phyloP scores from a whole-genome alignment of 2,888 invertebrate species.

The Diarsia dahlii region DNA sequence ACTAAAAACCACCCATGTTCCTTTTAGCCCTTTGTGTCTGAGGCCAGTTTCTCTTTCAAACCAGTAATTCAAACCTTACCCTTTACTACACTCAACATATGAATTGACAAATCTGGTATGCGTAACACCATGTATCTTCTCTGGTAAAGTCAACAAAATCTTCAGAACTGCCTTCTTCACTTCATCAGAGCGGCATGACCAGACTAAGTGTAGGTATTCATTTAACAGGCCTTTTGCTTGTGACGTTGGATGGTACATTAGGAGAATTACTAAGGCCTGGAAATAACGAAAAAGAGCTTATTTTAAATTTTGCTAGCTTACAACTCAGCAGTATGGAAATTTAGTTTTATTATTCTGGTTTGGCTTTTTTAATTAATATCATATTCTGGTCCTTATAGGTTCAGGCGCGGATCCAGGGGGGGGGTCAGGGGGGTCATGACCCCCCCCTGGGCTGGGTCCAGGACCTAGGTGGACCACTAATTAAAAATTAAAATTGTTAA shows the following conservation, averaged over 20 bases:
- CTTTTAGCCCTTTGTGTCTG: no score
- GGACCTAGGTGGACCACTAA: no score
- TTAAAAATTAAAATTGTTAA: no score
- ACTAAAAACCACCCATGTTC: no score
- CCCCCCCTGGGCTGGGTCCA: no score
- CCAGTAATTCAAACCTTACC: neutral
- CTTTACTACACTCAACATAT: slow-evolving; percentile 28
- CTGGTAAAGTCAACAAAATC: slow-evolving; percentile 77
- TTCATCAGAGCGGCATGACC: slow-evolving; percentile 79
- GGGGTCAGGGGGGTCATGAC: no score
- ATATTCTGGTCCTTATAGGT: no score
- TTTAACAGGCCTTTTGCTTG: slow-evolving; percentile 77
- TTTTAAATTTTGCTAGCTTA: no score
- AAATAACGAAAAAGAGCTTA: slow-evolving; percentile 65
- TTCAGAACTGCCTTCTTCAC: slow-evolving; percentile 84
- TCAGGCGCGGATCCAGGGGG: no score
- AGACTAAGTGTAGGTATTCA: slow-evolving; percentile 84
- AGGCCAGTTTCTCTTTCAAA: no score
- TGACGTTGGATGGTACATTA: slow-evolving; percentile 85
- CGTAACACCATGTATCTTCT: slow-evolving; percentile 70
- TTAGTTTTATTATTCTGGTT: neutral
- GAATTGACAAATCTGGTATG: slow-evolving; percentile 37
- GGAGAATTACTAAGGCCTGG: slow-evolving; percentile 81
- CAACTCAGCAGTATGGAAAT: neutral
- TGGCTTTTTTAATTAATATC: neutral